These are phyloP conservation scores for Dolichomitus sp. DNA, from an alignment of 2,888 invertebrate species.

Conservation along the genomic window DNA sequence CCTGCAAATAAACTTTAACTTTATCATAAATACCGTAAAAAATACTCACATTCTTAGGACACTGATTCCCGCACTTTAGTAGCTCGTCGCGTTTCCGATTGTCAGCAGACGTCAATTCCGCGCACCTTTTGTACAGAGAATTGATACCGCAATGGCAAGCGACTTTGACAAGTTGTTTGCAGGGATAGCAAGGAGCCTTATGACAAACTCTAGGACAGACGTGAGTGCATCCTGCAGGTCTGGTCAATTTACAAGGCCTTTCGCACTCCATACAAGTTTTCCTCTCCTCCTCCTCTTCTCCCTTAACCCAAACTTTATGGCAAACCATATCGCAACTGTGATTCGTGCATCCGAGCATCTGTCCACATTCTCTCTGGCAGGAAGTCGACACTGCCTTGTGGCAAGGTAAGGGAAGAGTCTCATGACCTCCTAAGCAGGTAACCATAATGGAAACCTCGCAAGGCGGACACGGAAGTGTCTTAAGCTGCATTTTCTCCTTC, in stretches of 20 bases:
- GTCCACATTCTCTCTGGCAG: slow-evolving; percentile 93
- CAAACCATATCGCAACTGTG: slow-evolving; percentile 92
- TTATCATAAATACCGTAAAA: background rate
- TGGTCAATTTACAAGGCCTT: slow-evolving; percentile 88
- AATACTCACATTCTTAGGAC: slow-evolving; percentile 91
- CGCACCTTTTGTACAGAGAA: slow-evolving; percentile 92
- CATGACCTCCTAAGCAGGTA: slow-evolving; percentile 92
- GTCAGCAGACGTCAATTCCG: slow-evolving; percentile 88
- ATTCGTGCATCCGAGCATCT: slow-evolving; percentile 91
- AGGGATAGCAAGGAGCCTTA: slow-evolving; percentile 92
- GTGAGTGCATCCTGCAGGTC: slow-evolving; percentile 93
- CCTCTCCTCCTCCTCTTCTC: slow-evolving; percentile 52
- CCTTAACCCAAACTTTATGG: slow-evolving; percentile 88
- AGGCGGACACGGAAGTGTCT: slow-evolving; percentile 90
- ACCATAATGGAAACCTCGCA: slow-evolving; percentile 91
- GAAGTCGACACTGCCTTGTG: slow-evolving; percentile 90
- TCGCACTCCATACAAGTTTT: slow-evolving; percentile 88
- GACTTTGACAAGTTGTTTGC: slow-evolving; percentile 90
- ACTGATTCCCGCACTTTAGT: slow-evolving; percentile 93
- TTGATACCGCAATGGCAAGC: slow-evolving; percentile 95
- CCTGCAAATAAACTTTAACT: background rate
- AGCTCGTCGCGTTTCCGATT: slow-evolving; percentile 85
- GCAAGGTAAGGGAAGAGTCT: slow-evolving; percentile 90
- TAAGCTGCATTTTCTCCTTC: slow-evolving; percentile 85
- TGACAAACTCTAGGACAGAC: slow-evolving; percentile 91